Percentiles rank a stretch among this genome's conserved stretches.
Conservation (phyloP, 1,140 invertebrate genomes). For the Hyles euphorbiae region DNA sequence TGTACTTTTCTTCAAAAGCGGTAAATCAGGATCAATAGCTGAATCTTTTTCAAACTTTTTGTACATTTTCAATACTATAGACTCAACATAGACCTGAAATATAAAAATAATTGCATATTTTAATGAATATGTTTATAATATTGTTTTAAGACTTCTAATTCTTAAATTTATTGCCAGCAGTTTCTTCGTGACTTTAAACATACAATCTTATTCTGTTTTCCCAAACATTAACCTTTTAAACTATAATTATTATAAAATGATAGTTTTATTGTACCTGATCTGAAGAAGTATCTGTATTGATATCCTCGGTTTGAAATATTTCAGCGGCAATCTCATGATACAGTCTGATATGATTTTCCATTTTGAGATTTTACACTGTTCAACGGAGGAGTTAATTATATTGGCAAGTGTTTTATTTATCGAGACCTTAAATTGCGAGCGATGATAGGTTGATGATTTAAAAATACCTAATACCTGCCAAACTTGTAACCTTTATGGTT, state of each 20-base stretch:
- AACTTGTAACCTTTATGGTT: too few relatives aligned
- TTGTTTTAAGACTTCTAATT: slow-evolving; percentile 6
- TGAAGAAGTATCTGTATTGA: slow-evolving; percentile 72
- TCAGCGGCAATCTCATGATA: slow-evolving; percentile 43
- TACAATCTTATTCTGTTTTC: not conserved
- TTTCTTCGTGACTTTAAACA: not conserved
- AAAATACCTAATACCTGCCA: too few relatives aligned
- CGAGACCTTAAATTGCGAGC: not conserved
- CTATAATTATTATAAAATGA: slow-evolving; percentile 10
- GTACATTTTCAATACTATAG: slow-evolving; percentile 78
- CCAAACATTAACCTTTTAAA: slow-evolving; percentile 3
- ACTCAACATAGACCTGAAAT: slow-evolving; percentile 78
- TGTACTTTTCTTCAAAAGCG: slow-evolving; percentile 78
- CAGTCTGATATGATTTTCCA: slow-evolving; percentile 57
- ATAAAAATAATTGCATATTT: slow-evolving; percentile 15
- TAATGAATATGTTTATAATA: not conserved
- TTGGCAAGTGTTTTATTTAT: not conserved
- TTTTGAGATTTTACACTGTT: slow-evolving; percentile 12
- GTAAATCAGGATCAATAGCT: slow-evolving; percentile 77
- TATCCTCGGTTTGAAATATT: slow-evolving; percentile 66
- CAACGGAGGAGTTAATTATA: too few relatives aligned
- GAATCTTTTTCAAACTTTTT: slow-evolving; percentile 76
- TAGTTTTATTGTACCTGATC: slow-evolving; percentile 72
- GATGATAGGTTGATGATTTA: too few relatives aligned
- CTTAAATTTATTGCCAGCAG: not conserved